Conservation (phyloP, 2,797 vertebrate genomes). For the Sebastes trivittatus region DNA sequence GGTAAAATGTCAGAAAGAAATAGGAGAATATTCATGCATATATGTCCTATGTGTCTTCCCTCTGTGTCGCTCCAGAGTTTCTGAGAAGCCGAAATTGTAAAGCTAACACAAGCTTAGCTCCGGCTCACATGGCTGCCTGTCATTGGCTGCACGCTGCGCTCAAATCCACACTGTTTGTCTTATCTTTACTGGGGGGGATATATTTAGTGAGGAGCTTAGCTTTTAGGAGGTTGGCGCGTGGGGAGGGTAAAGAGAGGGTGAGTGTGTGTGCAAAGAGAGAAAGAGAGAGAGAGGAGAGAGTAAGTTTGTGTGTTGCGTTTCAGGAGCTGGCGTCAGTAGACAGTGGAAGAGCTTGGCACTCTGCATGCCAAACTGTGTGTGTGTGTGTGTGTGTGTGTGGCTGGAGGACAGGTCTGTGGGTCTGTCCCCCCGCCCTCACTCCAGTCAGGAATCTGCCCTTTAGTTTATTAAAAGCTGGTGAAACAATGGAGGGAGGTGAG, state of each 20-base stretch:
- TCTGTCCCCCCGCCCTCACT: slow-evolving; percentile 13
- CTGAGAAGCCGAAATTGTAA: slow-evolving; percentile 73
- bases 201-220: slow-evolving; percentile 89
- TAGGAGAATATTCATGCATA: background rate
- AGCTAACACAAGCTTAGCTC: slow-evolving; percentile 76
- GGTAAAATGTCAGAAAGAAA: background rate
- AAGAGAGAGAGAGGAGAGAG: slow-evolving; percentile 13
- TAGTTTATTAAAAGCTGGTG: slow-evolving; percentile 88
- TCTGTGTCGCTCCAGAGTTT: slow-evolving; percentile 37
- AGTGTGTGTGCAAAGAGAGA: slow-evolving; percentile 25
- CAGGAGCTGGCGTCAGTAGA: slow-evolving; percentile 74
- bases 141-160: slow-evolving; percentile 79
- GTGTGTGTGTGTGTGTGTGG: slow-evolving; percentile 13
- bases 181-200: slow-evolving; percentile 83
- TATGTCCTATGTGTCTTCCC: slow-evolving; percentile 8
- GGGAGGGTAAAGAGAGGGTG: slow-evolving; percentile 37
- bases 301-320: slow-evolving; percentile 55
- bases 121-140: slow-evolving; percentile 68
- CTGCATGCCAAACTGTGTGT: slow-evolving; percentile 71
- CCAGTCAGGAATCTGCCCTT: slow-evolving; percentile 86
- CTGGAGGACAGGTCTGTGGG: slow-evolving; percentile 58
- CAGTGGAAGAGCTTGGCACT: slow-evolving; percentile 75
- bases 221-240: slow-evolving; percentile 72
- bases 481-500: slow-evolving; percentile 82
- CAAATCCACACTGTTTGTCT: slow-evolving; percentile 87